These are phyloP conservation scores for Hirundichthys speculiger DNA, from an alignment of 2,113 vertebrate species.

Conservation along the genomic window DNA sequence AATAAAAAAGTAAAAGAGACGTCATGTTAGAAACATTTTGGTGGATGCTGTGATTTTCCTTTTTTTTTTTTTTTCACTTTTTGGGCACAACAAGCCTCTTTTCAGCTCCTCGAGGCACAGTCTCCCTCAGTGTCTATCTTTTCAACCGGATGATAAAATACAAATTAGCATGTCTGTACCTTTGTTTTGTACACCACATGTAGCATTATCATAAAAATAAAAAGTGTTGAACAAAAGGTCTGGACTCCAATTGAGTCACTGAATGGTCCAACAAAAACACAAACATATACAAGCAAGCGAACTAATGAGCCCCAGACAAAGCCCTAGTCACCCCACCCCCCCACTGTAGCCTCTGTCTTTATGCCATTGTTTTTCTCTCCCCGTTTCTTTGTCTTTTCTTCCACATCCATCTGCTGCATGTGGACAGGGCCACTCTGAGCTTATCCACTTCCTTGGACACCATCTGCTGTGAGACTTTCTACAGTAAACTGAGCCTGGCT, in stretches of 20 bases:
- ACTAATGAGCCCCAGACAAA: constrained; percentile 56
- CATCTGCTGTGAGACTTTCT: constrained; percentile 78
- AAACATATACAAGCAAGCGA: constrained; percentile 58
- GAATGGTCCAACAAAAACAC: constrained; percentile 46
- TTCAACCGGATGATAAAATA: constrained; percentile 28
- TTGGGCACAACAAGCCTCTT: no score
- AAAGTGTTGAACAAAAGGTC: constrained; percentile 10
- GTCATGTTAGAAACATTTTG: constrained; percentile 22
- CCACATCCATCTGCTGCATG: constrained; percentile 69
- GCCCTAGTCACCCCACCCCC: not conserved
- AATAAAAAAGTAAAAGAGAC: not conserved
- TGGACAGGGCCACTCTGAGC: constrained; percentile 57
- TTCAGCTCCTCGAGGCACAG: no score
- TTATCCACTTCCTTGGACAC: constrained; percentile 77
- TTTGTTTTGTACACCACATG: constrained; percentile 25
- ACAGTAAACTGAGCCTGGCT: constrained; percentile 69
- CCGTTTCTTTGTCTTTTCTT: constrained; percentile 67
- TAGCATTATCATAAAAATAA: constrained; percentile 41
- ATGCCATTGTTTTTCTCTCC: constrained; percentile 61
- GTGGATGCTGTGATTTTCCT: constrained; percentile 8
- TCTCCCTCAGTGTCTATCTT: no score
- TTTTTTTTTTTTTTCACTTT: constrained; percentile 35
- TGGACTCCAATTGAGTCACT: constrained; percentile 7
- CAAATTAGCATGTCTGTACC: constrained; percentile 37
- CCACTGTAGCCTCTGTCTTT: constrained; percentile 29